Conservation (phyloP, 2,888 invertebrate species). For the Leptura quadrifasciata region DNA sequence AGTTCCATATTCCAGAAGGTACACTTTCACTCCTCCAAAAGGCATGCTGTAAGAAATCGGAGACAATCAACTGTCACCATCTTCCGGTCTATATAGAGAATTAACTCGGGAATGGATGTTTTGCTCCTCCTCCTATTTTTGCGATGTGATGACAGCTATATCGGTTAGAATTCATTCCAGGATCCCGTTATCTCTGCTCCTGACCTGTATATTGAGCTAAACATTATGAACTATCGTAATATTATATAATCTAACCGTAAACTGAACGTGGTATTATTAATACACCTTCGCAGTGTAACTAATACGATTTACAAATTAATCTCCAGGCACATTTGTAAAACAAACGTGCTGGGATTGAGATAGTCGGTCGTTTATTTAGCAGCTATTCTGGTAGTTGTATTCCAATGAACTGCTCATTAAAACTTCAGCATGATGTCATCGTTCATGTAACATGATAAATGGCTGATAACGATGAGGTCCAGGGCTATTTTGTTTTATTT, state of each 20-base stretch:
- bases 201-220: neutral
- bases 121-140: too few species aligned
- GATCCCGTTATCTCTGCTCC: neutral
- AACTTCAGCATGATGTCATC: slow-evolving; percentile 47
- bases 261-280: slow-evolving; percentile 15
- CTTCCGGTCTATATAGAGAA: too few species aligned
- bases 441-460: slow-evolving; percentile 49
- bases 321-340: slow-evolving; percentile 36
- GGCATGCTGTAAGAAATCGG: too few species aligned
- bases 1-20: too few species aligned
- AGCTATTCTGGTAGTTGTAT: slow-evolving; percentile 42
- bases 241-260: slow-evolving; percentile 14
- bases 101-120: too few species aligned
- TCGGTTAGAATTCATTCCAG: too few species aligned
- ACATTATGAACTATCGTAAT: neutral
- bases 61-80: too few species aligned
- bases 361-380: slow-evolving; percentile 43
- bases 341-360: slow-evolving; percentile 36
- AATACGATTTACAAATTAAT: slow-evolving; percentile 33
- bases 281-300: slow-evolving; percentile 35
- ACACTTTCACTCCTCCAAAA: too few species aligned
- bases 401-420: slow-evolving; percentile 47
- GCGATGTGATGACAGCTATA: too few species aligned
- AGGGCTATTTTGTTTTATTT: slow-evolving; percentile 30
- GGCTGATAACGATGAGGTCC: slow-evolving; percentile 48